Base-by-base conservation (phyloP, 2,797 vertebrate genomes). In the Psittacula echo region DNA sequence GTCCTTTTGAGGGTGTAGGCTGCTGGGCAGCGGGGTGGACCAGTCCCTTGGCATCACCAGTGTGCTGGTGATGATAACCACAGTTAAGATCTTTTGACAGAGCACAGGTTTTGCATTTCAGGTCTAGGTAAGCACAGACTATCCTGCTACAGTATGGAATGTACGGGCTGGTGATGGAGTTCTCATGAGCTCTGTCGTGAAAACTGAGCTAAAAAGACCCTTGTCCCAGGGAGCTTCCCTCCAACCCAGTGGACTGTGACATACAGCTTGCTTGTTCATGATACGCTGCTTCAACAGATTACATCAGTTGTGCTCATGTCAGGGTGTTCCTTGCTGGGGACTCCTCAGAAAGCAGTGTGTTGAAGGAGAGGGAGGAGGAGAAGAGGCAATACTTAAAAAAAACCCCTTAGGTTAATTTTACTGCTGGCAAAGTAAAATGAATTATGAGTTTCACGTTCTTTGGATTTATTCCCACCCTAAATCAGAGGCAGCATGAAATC, bases 41-140 rank as follows among this genome's bases (percentile, higher is more conserved):
- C 2, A 3, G 58, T 56, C 37, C 37, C 56, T 42, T 47, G 56
- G 16, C 0, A 0, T 50, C 56, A n/a, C 29, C 44, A 45, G 3
- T 1, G 1, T n/a, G 17, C 0, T 37, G 37, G 37, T 37, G 37
- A 37, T 37, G 37, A 37, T 37, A 37, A 5, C 22, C 5, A 2
- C 6, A 45, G 22, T 27, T 56, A 48, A 30, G 21, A 12, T 68
- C 15, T 53, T 58, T 13, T 30, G 34, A 5, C 39, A 8, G 73
- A 67, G 47, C 50, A 3, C 20, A 4, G 42, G 34, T 45, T 54
- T 77, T 27, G 27, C 5, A 1, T 47, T 23, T 44, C 3, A 0
- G 21, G 7, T 21, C 13, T 64, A 10, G 10, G n/a, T 65, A 34
- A 47, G 44, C 80, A 53, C 56, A 64, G 37, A 24, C 53, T 41